A percentile compares a stretch with the other conserved stretches of the same genome.
phyloP scores from a whole-genome alignment of 1,140 invertebrate genomes.

The Teleopsis dalmanni region DNA sequence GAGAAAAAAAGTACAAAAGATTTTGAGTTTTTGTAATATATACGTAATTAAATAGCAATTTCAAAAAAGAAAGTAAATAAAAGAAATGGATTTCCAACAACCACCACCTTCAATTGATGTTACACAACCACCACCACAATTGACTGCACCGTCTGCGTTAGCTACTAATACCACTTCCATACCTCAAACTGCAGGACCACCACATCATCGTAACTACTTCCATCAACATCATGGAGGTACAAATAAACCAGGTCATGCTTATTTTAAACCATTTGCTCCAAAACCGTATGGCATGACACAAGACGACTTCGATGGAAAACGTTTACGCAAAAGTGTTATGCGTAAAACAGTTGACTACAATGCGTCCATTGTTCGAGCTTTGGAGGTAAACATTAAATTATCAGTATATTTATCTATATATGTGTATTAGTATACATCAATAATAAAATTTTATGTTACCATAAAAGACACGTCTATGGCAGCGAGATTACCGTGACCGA shows the following conservation, averaged over 20 bases:
- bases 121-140: slow-evolving; percentile 32
- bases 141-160: slow-evolving; percentile 35
- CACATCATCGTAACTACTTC: slow-evolving; percentile 23
- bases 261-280: slow-evolving; percentile 38
- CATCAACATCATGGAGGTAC: slow-evolving; percentile 33
- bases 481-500: slow-evolving; percentile 81
- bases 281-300: slow-evolving; percentile 52
- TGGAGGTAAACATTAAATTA: slow-evolving; percentile 55
- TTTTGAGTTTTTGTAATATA: too few species aligned
- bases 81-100: slow-evolving; percentile 10
- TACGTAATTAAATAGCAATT: too few species aligned
- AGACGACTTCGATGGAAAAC: slow-evolving; percentile 92
- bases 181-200: slow-evolving; percentile 18
- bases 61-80: too few species aligned
- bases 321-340: slow-evolving; percentile 91
- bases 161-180: slow-evolving; percentile 34
- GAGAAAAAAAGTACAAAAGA: too few species aligned
- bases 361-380: slow-evolving; percentile 84
- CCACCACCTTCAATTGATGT: slow-evolving; percentile 24
- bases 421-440: neutral
- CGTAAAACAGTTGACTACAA: slow-evolving; percentile 98
- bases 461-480: slow-evolving; percentile 81
- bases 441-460: neutral
- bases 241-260: slow-evolving; percentile 32
- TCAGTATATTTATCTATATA: slow-evolving; percentile 8